Evolutionary conservation across 2,113 vertebrate species (phyloP), one percentile per base, ranked within the genome.

Genomic region (Anarhynchus alexandrinus): DNA sequence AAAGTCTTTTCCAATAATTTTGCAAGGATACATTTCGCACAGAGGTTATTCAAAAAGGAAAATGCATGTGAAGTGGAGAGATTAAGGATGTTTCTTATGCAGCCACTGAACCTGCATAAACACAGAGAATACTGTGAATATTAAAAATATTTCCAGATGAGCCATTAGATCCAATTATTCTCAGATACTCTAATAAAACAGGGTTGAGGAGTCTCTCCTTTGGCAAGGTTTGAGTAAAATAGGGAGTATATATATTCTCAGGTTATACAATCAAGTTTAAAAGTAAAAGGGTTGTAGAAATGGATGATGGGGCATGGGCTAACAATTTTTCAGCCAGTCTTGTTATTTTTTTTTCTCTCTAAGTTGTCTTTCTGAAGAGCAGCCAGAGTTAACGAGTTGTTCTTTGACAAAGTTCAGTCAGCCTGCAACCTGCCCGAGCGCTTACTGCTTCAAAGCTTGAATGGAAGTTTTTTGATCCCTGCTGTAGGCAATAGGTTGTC

Each of bases 1-100:
- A 88, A 97, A 96, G 93, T 93, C 67, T 87, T 61, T 92, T 86
- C 86, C 71, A 88, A 54, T 78, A 70, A 95, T 85, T 97, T 95
- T 91, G 62, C 66, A 90, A 96, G 86, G 93, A 64, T 89, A 92
- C 36, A 3, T 95, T 96, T 79, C 90, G 88, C 79, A 88, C 15
- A 76, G 73, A 64, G 82, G 74, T 91, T 96, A 80, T 82, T 95
- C 73, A 77, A 65, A 82, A 89, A 80, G 79, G 70, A 71, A 92
- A 89, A 94, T 47, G 51, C 88, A 77, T 69, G 81, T 92, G 78
- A 93, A 72, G 51, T 40, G 80, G 71, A 91, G 83, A 94, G 78
- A 92, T 74, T 69, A 77, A 76, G 49, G 49, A 18, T 84, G 57
- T 55, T 95, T 86, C 82, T 59, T 64, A 82, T 71, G 77, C 54